Conservation (phyloP, 2,797 vertebrate species). For the Synaphobranchus kaupii region DNA sequence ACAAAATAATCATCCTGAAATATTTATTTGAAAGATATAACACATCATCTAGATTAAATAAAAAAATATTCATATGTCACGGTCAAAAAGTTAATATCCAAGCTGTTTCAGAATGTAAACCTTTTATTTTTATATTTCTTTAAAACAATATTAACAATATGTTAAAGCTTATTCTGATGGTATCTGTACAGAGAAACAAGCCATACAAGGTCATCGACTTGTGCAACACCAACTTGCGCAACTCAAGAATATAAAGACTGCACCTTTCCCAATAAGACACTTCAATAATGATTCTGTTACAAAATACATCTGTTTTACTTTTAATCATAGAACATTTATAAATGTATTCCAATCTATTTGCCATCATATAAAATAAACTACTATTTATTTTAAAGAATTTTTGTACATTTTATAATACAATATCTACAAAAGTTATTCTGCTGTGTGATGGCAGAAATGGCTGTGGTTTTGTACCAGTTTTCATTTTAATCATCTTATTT, state of each 20-base stretch:
- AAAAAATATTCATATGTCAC: conserved; percentile 51
- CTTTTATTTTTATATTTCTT: conserved; percentile 67
- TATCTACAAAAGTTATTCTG: conserved; percentile 68
- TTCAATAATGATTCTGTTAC: conserved; percentile 75
- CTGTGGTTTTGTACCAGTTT: conserved; percentile 55
- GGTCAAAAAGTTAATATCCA: conserved; percentile 62
- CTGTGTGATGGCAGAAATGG: conserved; percentile 70
- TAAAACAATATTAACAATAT: conserved; percentile 72
- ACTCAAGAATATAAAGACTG: conserved; percentile 60
- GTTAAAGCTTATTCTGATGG: conserved; percentile 75
- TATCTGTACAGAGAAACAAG: conserved; percentile 67
- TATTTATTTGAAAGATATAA: conserved; percentile 72
- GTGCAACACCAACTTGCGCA: conserved; percentile 69
- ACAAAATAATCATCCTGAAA: conserved; percentile 42
- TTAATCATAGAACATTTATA: conserved; percentile 73
- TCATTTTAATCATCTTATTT: conserved; percentile 14
- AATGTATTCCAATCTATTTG: conserved; percentile 65
- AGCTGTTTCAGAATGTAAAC: conserved; percentile 72
- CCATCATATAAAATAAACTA: conserved; percentile 79
- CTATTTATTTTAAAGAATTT: conserved; percentile 65
- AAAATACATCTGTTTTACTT: conserved; percentile 72
- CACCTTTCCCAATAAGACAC: conserved; percentile 74
- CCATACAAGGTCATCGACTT: conserved; percentile 61
- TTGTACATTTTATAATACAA: conserved; percentile 75
- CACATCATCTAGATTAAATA: conserved; percentile 68